Percentiles rank a stretch among this genome's conserved stretches.
Conservation (phyloP, 2,888 invertebrate genomes). For the Amorpha juglandis region DNA sequence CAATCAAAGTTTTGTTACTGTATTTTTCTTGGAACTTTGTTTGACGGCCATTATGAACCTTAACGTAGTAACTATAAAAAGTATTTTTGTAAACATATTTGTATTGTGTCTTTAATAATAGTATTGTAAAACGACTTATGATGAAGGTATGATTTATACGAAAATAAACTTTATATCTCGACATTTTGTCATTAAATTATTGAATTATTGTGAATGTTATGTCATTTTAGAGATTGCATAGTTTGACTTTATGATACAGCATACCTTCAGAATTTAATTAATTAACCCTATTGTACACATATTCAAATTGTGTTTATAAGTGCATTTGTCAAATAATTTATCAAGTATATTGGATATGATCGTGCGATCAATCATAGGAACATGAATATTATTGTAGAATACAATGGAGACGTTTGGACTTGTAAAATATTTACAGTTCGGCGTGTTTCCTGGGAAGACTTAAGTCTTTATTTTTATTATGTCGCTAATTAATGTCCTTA, state of each 20-base stretch:
- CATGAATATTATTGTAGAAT: conserved; percentile 29
- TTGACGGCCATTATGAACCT: conserved; percentile 13
- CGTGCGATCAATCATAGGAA: conserved; percentile 39
- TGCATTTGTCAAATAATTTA: conserved; percentile 47
- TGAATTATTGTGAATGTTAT: background rate
- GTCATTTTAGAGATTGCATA: background rate
- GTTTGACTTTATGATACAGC: conserved; percentile 2
- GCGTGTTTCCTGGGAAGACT: background rate
- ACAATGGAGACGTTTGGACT: conserved; percentile 30
- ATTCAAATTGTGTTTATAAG: conserved; percentile 47
- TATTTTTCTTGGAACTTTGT: conserved; percentile 34
- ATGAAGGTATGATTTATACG: background rate
- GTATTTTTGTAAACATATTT: conserved; percentile 17
- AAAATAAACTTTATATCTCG: background rate
- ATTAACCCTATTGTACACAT: conserved; percentile 47
- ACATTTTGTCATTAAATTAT: background rate
- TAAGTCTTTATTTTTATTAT: too few relatives aligned
- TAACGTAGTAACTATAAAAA: conserved; percentile 24
- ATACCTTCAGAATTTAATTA: conserved; percentile 38
- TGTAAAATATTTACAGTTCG: conserved; percentile 5
- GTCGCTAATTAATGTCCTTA: background rate
- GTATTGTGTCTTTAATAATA: background rate
- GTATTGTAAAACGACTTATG: background rate
- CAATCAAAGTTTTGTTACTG: conserved; percentile 63
- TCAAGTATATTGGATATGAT: conserved; percentile 39